Percentiles rank a stretch among this genome's conserved stretches.
Conservation (phyloP, 2,888 invertebrate species). For the Plagiodera versicolora region DNA sequence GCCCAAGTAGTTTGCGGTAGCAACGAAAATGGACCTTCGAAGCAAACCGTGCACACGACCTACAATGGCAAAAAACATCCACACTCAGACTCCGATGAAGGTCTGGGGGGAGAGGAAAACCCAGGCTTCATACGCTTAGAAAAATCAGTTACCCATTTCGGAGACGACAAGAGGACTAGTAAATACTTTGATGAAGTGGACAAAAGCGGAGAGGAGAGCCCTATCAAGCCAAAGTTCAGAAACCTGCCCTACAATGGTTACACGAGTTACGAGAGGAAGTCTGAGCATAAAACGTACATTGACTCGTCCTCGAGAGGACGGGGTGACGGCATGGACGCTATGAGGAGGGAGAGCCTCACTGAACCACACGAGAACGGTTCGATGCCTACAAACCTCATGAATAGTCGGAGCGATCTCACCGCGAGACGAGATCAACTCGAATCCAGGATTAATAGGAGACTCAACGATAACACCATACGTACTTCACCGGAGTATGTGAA, state of each 20-base stretch:
- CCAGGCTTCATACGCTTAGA: slow-evolving; percentile 48
- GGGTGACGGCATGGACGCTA: slow-evolving; percentile 69
- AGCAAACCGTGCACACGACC: slow-evolving; percentile 60
- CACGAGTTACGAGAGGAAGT: slow-evolving; percentile 58
- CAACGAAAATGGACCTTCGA: slow-evolving; percentile 45
- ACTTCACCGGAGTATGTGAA: slow-evolving; percentile 53
- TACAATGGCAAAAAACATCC: slow-evolving; percentile 56
- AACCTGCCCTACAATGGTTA: slow-evolving; percentile 58
- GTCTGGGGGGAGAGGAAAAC: slow-evolving; percentile 71
- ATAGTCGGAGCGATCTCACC: slow-evolving; percentile 63
- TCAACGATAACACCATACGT: slow-evolving; percentile 51
- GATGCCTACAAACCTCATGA: slow-evolving; percentile 33
- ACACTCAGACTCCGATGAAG: slow-evolving; percentile 78
- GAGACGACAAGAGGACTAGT: slow-evolving; percentile 49
- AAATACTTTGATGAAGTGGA: slow-evolving; percentile 48
- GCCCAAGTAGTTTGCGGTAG: slow-evolving; percentile 70
- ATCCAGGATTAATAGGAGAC: slow-evolving; percentile 68
- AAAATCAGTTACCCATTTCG: slow-evolving; percentile 52
- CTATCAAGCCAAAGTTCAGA: slow-evolving; percentile 66
- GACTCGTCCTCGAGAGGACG: slow-evolving; percentile 61
- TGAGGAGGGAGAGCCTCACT: slow-evolving; percentile 57
- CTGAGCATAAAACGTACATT: slow-evolving; percentile 51
- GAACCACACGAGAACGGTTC: slow-evolving; percentile 45
- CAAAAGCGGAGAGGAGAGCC: slow-evolving; percentile 54
- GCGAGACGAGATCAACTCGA: slow-evolving; percentile 74